Percentiles rank a stretch among this genome's conserved stretches.
Evolutionary conservation across 2,797 vertebrate species (phyloP).

Genomic region (Acridotheres tristis): DNA sequence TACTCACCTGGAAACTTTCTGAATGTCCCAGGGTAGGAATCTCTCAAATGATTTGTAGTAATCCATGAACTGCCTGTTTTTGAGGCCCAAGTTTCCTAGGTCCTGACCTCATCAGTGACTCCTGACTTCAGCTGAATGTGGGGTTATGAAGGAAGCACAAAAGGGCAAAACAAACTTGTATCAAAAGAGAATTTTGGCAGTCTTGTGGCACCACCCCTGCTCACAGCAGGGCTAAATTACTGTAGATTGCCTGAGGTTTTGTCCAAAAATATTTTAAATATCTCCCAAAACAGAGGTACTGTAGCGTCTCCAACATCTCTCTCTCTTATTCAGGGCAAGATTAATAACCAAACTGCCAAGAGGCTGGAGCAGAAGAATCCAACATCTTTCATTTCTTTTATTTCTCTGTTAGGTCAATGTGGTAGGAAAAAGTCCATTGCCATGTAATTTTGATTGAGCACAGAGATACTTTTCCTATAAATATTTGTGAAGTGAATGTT

Average conservation of each 20-base stretch:
- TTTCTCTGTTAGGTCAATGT: neutral
- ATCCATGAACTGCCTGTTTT: neutral
- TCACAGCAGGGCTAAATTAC: neutral
- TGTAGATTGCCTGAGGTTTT: neutral
- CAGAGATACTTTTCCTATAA: neutral
- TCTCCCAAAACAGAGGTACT: neutral
- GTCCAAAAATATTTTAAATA: neutral
- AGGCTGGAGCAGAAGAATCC: neutral
- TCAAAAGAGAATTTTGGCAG: neutral
- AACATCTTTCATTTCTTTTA: neutral
- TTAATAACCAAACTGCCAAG: neutral
- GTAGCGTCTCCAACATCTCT: neutral
- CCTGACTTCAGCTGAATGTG: neutral
- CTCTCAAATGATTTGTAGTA: neutral
- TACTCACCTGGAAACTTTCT: neutral
- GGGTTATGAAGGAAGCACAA: neutral
- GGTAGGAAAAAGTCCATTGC: neutral
- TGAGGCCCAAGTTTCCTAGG: neutral
- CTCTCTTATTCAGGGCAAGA: neutral
- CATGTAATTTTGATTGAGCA: neutral
- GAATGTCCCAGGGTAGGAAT: neutral
- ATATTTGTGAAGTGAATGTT: slow-evolving; percentile 1
- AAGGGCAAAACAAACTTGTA: neutral
- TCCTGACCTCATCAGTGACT: neutral
- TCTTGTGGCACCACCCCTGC: neutral